Base-by-base conservation (phyloP, 2,888 invertebrate species). In the Heliconius aoede region DNA sequence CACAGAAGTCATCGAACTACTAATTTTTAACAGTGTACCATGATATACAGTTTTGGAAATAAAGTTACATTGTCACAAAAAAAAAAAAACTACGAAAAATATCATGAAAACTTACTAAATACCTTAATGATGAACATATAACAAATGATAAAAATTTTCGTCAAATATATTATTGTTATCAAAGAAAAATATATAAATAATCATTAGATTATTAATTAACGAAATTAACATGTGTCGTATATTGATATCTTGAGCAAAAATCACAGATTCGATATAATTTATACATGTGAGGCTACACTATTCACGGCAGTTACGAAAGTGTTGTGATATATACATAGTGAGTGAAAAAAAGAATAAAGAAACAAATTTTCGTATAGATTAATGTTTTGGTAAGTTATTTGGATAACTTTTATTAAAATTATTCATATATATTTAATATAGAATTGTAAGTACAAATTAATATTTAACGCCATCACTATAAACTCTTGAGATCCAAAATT, bases 131-230 rank as follows among this genome's bases (percentile, higher is more conserved):
- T 15, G n/a, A n/a, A 46, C 13, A 46, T 46, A 46, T 1, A 55
- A n/a, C 3, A n/a, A n/a, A 9, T 9, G n/a, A 55, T n/a, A 55
- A 55, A 9, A n/a, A n/a, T n/a, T 9, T n/a, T 55, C 9, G 9
- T 55, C n/a, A 0, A 21, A 51, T 2, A 21, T 51, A 9, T 3
- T 36, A n/a, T 55, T 60, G 26, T 60, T 60, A 60, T 60, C 60
- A n/a, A 55, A 55, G 55, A 55, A 55, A 21, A 55, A 55, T n/a
- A 62, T 58, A 30, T 55, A 76, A 72, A 76, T 74, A 76, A 78
- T 74, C 76, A 71, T 65, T 69, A 76, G 74, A 32, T 74, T n/a
- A 40, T 65, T 76, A 78, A 78, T 78, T 78, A 78, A 62, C 26
- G 36, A 55, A 72, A 78, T 55, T 76, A 55, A 78, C 78, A 74